A percentile compares a stretch with the other conserved stretches of the same genome.
Evolutionary conservation across 1,140 invertebrate species (phyloP).

Genomic region (Ostrea edulis): DNA sequence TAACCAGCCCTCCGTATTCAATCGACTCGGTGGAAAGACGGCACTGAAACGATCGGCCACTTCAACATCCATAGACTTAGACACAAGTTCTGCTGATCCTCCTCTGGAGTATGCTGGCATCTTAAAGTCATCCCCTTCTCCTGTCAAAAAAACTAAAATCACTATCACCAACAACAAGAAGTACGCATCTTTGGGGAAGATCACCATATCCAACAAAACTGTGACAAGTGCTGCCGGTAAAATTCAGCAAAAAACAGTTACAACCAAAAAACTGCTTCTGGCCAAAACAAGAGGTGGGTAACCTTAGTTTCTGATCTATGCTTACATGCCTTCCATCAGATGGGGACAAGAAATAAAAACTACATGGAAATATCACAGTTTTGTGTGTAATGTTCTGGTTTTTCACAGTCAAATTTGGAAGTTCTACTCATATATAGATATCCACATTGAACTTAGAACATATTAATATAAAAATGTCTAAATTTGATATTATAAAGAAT

Average conservation of each 20-base stretch:
- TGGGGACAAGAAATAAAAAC: too few species aligned
- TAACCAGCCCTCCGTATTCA: conserved; percentile 67
- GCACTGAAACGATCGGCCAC: conserved; percentile 72
- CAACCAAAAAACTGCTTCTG: conserved; percentile 1
- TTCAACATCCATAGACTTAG: conserved; percentile 65
- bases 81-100: conserved; percentile 43
- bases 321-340: too few species aligned
- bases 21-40: conserved; percentile 71
- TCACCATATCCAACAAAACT: conserved; percentile 36
- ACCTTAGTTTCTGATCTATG: too few species aligned
- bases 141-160: conserved; percentile 63
- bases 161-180: conserved; percentile 42
- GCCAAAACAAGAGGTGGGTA: conserved; percentile 1
- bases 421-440: too few species aligned
- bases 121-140: conserved; percentile 59
- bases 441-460: too few species aligned
- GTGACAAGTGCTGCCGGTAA: conserved; percentile 20
- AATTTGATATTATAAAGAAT: too few species aligned
- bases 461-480: too few species aligned
- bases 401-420: too few species aligned
- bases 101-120: conserved; percentile 69
- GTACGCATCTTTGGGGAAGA: conserved; percentile 36
- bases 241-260: not conserved
- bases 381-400: too few species aligned
- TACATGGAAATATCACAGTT: too few species aligned